These are phyloP conservation scores for Drepanosiphum platanoidis DNA, from an alignment of 2,888 invertebrate species.

Conservation along the genomic window DNA sequence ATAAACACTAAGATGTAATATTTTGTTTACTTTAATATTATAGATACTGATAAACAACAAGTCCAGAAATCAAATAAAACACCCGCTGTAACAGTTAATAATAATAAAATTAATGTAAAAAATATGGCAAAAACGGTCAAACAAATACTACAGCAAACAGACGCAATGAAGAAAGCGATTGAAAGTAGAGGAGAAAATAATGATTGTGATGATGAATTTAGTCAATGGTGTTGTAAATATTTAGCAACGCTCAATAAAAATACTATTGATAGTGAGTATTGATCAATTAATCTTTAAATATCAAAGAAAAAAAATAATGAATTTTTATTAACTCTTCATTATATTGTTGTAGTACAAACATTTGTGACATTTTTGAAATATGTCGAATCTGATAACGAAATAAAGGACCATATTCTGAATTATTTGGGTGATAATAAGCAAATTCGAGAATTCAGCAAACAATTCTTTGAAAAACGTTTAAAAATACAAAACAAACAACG, in stretches of 20 bases:
- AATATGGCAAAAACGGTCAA: slow-evolving; percentile 32
- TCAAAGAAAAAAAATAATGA: too few species aligned
- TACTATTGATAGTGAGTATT: slow-evolving; percentile 80
- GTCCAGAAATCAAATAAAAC: slow-evolving; percentile 48
- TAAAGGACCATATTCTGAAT: slow-evolving; percentile 90
- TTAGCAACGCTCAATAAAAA: slow-evolving; percentile 72
- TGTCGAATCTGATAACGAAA: slow-evolving; percentile 93
- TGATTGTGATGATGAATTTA: slow-evolving; percentile 77
- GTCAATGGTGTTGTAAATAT: slow-evolving; percentile 83
- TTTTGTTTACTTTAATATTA: slow-evolving; percentile 7
- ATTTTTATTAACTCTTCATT: too few species aligned
- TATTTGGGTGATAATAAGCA: slow-evolving; percentile 91
- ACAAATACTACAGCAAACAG: slow-evolving; percentile 50
- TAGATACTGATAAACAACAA: slow-evolving; percentile 44
- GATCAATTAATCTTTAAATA: background rate
- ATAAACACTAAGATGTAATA: too few species aligned
- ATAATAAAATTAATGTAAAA: slow-evolving; percentile 52
- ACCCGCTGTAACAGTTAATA: slow-evolving; percentile 13
- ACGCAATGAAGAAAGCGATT: slow-evolving; percentile 54
- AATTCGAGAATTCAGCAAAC: slow-evolving; percentile 85
- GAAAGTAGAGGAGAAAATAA: slow-evolving; percentile 59
- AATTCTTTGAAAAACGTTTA: slow-evolving; percentile 88
- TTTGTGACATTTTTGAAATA: slow-evolving; percentile 92
- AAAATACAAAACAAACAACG: slow-evolving; percentile 60
- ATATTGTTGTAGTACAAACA: slow-evolving; percentile 83